These are phyloP conservation scores for Ceratitis capitata DNA, from an alignment of 1,140 invertebrate species.

Conservation along the genomic window DNA sequence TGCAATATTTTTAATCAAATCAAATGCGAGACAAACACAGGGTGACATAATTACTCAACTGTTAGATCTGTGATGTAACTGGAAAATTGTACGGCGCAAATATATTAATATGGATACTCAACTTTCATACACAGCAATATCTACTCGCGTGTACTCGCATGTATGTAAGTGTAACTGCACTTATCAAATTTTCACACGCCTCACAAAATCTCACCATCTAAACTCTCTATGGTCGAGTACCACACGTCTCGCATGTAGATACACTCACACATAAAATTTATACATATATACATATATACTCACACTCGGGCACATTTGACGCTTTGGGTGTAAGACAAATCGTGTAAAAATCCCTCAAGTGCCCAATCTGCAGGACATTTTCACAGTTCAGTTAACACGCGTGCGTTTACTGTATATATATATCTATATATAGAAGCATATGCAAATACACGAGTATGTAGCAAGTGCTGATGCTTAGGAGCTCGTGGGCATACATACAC, in stretches of 20 bases:
- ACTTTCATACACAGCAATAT: background rate
- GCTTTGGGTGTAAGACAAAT: background rate
- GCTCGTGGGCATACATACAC: too few relatives aligned
- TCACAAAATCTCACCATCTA: background rate
- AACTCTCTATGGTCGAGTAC: background rate
- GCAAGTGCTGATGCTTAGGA: background rate
- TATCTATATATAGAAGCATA: background rate
- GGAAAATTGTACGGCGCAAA: background rate
- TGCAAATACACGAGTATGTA: background rate
- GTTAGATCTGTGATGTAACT: too few relatives aligned
- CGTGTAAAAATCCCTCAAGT: constrained; percentile 35
- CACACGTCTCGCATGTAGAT: background rate
- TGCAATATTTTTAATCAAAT: background rate
- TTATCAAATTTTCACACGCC: background rate
- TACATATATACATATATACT: too few relatives aligned
- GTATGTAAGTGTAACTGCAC: background rate
- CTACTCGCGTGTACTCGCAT: background rate
- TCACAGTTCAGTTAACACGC: constrained; percentile 16
- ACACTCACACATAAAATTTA: background rate
- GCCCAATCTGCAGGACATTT: constrained; percentile 35
- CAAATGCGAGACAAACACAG: background rate
- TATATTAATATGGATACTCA: too few relatives aligned
- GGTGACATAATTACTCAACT: too few relatives aligned
- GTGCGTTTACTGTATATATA: background rate
- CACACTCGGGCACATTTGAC: background rate